phyloP scores from a whole-genome alignment of 1,140 invertebrate genomes.

The Acyrthosiphon pisum region DNA sequence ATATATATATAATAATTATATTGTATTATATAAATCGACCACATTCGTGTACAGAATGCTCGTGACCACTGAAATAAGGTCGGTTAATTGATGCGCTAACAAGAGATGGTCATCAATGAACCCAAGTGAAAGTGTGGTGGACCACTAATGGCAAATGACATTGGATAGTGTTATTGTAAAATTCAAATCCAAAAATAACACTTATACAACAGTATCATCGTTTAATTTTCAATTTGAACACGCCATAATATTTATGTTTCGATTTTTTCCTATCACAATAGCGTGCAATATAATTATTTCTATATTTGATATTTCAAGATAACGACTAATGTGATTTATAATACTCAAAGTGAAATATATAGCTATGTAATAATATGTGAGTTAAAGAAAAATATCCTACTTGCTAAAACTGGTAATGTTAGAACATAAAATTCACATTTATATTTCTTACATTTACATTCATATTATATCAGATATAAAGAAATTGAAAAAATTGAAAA shows the following conservation, averaged over 20 bases:
- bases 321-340: neutral
- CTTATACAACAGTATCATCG: too few relatives aligned
- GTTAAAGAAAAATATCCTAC: neutral
- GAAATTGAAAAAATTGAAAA: neutral
- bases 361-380: neutral
- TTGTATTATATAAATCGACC: neutral
- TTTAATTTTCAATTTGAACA: neutral
- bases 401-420: neutral
- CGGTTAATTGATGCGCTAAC: constrained; percentile 28
- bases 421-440: neutral
- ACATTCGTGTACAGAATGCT: neutral
- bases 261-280: neutral
- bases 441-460: neutral
- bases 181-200: neutral
- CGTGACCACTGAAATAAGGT: constrained; percentile 21
- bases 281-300: neutral
- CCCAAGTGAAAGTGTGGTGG: constrained; percentile 17
- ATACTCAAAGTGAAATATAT: neutral
- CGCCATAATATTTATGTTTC: neutral
- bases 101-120: constrained; percentile 6
- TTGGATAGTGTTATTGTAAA: neutral
- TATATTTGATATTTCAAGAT: neutral
- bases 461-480: too few relatives aligned
- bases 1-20: too few relatives aligned
- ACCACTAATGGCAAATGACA: neutral